phyloP scores from a whole-genome alignment of 2,888 invertebrate species.

The Lochmaea crataegi region DNA sequence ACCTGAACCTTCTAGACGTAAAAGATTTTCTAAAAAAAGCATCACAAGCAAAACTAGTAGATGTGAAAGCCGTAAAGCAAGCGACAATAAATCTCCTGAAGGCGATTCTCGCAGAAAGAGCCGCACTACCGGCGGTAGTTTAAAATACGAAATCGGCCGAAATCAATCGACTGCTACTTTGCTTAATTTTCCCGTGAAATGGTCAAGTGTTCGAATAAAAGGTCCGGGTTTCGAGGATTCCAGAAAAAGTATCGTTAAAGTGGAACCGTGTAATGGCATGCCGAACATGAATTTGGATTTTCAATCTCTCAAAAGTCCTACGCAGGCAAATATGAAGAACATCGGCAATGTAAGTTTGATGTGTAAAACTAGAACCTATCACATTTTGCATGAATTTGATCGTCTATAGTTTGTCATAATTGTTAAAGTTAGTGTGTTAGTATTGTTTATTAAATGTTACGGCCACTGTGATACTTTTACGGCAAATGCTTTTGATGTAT shows the following conservation, averaged over 20 bases:
- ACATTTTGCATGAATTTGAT: conserved; percentile 8
- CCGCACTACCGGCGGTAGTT: conserved; percentile 58
- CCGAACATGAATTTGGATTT: conserved; percentile 57
- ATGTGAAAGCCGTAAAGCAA: conserved; percentile 47
- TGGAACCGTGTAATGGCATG: conserved; percentile 74
- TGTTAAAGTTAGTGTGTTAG: not conserved
- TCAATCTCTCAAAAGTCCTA: conserved; percentile 58
- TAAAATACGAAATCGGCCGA: conserved; percentile 62
- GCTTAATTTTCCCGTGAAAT: conserved; percentile 67
- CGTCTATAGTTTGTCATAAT: conserved; percentile 3
- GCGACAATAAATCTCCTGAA: conserved; percentile 43
- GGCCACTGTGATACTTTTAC: not conserved
- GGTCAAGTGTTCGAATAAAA: conserved; percentile 74
- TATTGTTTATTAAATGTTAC: not conserved
- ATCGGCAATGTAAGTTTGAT: conserved; percentile 63
- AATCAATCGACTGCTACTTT: conserved; percentile 60
- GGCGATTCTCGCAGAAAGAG: conserved; percentile 40
- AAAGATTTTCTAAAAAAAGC: conserved; percentile 36
- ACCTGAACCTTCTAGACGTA: conserved; percentile 50
- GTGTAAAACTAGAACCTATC: conserved; percentile 16
- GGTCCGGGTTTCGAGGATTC: conserved; percentile 74
- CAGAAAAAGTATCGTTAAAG: conserved; percentile 72
- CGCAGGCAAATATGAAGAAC: conserved; percentile 56
- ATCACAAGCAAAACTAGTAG: conserved; percentile 38
- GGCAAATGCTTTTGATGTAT: too few relatives aligned